These are phyloP conservation scores for Pampus argenteus DNA, from an alignment of 2,797 vertebrate genomes.

Conservation along the genomic window DNA sequence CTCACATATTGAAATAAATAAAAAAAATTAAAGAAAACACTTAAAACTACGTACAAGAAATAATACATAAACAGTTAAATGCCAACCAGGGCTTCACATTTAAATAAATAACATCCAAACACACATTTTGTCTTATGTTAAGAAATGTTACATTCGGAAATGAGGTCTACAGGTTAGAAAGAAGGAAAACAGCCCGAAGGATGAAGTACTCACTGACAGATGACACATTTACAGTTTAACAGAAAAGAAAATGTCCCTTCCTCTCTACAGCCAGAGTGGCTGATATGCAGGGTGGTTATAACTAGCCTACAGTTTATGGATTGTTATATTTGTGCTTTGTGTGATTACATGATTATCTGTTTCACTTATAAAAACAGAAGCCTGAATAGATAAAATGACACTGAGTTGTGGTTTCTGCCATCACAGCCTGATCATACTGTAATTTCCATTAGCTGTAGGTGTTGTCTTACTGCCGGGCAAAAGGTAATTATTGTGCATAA, in stretches of 20 bases:
- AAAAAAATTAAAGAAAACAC: slow-evolving; percentile 48
- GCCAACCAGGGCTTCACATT: slow-evolving; percentile 85
- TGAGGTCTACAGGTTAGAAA: slow-evolving; percentile 66
- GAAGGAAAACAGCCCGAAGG: slow-evolving; percentile 20
- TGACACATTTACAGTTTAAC: slow-evolving; percentile 26
- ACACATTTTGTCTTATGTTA: slow-evolving; percentile 56
- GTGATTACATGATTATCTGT: slow-evolving; percentile 1
- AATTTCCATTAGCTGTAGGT: slow-evolving; percentile 10
- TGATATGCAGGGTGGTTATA: slow-evolving; percentile 7
- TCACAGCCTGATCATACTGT: slow-evolving; percentile 26
- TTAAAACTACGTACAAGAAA: slow-evolving; percentile 63
- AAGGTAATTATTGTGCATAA: neutral
- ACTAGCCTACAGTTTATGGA: slow-evolving; percentile 16
- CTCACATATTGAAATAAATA: slow-evolving; percentile 73
- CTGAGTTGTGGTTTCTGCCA: slow-evolving; percentile 41
- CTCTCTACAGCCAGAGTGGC: slow-evolving; percentile 20
- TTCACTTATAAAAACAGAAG: slow-evolving; percentile 27
- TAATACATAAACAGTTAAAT: slow-evolving; percentile 48
- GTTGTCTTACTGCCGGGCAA: neutral
- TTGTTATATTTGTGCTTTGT: slow-evolving; percentile 4
- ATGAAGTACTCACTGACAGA: slow-evolving; percentile 1
- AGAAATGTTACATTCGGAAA: slow-evolving; percentile 74
- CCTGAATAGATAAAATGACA: slow-evolving; percentile 35
- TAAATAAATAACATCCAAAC: slow-evolving; percentile 83
- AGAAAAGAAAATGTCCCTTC: slow-evolving; percentile 50